Evolutionary conservation across 2,888 invertebrate genomes (phyloP), one percentile per base, ranked within the genome.

Genomic region (Cerceris rybyensis): DNA sequence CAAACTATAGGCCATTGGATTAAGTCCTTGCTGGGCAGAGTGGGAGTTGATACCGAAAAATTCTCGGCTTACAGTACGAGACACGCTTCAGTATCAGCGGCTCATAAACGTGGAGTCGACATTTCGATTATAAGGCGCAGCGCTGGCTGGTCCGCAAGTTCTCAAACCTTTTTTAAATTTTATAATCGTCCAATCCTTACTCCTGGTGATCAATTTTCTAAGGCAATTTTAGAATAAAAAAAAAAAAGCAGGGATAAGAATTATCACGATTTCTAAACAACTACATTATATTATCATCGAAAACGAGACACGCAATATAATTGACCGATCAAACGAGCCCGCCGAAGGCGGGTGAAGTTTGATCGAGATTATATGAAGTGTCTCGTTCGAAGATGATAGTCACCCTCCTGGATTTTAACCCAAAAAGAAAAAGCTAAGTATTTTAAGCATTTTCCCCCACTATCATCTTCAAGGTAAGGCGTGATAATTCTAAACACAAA

Each of bases 171-270:
- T n/a, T 43, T 43, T 7, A 75, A 70, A 54, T 75, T 75, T 41
- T 75, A 75, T 60, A 75, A 74, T 28, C 58, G 54, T 54, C 75
- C 75, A 7, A 75, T 75, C 11, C 65, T 59, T 52, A 42, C 65
- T 50, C 50, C 69, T 39, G 43, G 58, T 63, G 75, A 59, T 16
- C 63, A 57, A 43, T 69, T 75, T 65, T 42, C 69, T n/a, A 11
- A 16, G 1, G 64, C 75, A 68, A 69, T 75, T 7, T 52, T 75
- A 64, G 43, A 75, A 59, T 69, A 69, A 58, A 6, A 54, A 17
- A 41, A 7, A n/a, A n/a, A n/a, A n/a, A n/a, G n/a, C n/a, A n/a
- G n/a, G 16, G 42, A 14, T 7, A 0, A 60, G 60, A 60, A 43
- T 60, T 60, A 13, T 60, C 60, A 43, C 43, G 42, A 6, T 8